phyloP scores from a whole-genome alignment of 2,797 vertebrate genomes.

The Yasuhikotakia modesta region DNA sequence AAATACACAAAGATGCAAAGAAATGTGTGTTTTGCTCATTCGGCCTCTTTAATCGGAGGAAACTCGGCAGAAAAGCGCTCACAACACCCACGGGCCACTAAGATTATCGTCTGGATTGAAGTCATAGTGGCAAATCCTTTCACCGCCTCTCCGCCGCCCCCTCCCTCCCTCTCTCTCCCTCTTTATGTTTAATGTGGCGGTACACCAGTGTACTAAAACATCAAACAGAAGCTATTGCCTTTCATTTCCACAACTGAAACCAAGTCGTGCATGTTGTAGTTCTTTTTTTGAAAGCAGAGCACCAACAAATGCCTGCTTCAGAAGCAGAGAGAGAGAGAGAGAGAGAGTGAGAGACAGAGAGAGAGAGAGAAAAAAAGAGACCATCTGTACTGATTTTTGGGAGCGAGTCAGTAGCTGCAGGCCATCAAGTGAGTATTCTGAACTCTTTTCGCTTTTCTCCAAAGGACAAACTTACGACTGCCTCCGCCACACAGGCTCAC shows the following conservation, averaged over 20 bases:
- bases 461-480: constrained; percentile 45
- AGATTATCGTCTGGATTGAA: constrained; percentile 53
- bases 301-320: constrained; percentile 48
- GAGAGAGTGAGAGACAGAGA: too few relatives aligned
- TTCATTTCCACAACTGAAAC: constrained; percentile 61
- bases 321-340: constrained; percentile 17
- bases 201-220: constrained; percentile 62
- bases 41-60: constrained; percentile 30
- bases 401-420: constrained; percentile 59
- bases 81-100: constrained; percentile 48
- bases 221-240: constrained; percentile 59
- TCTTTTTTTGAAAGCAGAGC: constrained; percentile 50
- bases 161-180: constrained; percentile 37
- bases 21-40: constrained; percentile 45
- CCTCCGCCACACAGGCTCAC: constrained; percentile 41
- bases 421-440: constrained; percentile 47
- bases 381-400: constrained; percentile 59
- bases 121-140: constrained; percentile 49
- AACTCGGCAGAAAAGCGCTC: constrained; percentile 34
- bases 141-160: constrained; percentile 25
- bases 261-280: constrained; percentile 53
- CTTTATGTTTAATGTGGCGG: constrained; percentile 61
- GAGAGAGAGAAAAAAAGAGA: constrained; percentile 32
- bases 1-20: constrained; percentile 30
- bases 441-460: constrained; percentile 45